Conservation (phyloP, 2,113 vertebrate genomes). For the Prietella phreatophila region DNA sequence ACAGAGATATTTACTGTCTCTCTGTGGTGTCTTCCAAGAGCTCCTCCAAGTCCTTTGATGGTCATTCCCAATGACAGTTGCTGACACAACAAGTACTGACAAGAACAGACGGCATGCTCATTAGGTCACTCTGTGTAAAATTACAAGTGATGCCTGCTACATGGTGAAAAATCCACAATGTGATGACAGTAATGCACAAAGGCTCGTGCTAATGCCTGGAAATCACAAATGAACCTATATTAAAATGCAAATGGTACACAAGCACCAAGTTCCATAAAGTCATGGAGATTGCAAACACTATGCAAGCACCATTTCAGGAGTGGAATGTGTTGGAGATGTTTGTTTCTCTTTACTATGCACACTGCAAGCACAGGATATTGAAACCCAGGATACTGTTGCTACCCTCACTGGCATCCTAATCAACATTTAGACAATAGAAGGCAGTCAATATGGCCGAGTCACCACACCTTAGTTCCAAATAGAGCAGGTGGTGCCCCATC, state of each 20-base stretch:
- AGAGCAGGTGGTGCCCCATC: slow-evolving; percentile 36
- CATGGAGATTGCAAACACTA: slow-evolving; percentile 16
- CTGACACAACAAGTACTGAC: slow-evolving; percentile 5
- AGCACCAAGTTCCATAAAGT: background rate
- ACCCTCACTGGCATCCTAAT: slow-evolving; percentile 66
- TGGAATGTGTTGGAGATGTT: slow-evolving; percentile 29
- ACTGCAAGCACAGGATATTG: slow-evolving; percentile 28
- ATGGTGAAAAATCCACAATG: background rate
- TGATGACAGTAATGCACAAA: background rate
- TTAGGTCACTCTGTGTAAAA: slow-evolving; percentile 16
- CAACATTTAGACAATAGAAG: slow-evolving; percentile 47
- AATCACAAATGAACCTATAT: background rate
- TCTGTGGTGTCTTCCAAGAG: background rate
- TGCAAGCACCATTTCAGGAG: slow-evolving; percentile 5
- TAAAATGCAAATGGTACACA: slow-evolving; percentile 5
- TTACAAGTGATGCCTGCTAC: background rate
- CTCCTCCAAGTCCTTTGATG: background rate
- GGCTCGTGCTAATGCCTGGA: background rate
- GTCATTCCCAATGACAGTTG: slow-evolving; percentile 23
- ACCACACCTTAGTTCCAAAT: slow-evolving; percentile 50
- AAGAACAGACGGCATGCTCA: background rate
- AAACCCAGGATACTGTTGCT: slow-evolving; percentile 48
- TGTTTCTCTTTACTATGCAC: slow-evolving; percentile 58
- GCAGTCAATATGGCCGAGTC: slow-evolving; percentile 34
- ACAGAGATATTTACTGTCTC: background rate